Evolutionary conservation across 2,797 vertebrate genomes (phyloP).

Genomic region (Chelon auratus): DNA sequence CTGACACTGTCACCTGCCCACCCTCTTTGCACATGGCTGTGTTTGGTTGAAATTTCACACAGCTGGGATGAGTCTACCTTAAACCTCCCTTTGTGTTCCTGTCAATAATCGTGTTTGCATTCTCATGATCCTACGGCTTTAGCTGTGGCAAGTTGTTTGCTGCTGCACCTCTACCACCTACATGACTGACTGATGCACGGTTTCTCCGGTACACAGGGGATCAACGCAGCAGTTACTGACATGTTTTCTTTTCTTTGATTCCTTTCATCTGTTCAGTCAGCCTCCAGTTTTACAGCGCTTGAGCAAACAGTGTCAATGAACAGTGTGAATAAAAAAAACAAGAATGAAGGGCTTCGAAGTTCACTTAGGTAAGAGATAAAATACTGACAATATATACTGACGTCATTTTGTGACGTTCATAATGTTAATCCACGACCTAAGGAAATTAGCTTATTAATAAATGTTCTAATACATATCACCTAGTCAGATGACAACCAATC

Average conservation of each 20-base stretch:
- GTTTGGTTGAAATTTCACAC: slow-evolving; percentile 79
- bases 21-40: slow-evolving; percentile 74
- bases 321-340: not conserved
- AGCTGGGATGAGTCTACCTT: slow-evolving; percentile 83
- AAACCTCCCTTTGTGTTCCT: slow-evolving; percentile 88
- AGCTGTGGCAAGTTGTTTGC: slow-evolving; percentile 83
- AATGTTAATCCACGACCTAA: not conserved
- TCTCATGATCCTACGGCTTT: slow-evolving; percentile 84
- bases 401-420: not conserved
- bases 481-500: not conserved
- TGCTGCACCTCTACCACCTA: slow-evolving; percentile 81
- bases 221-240: slow-evolving; percentile 83
- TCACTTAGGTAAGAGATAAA: slow-evolving; percentile 18
- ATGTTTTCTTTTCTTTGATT: slow-evolving; percentile 78
- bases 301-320: slow-evolving; percentile 71
- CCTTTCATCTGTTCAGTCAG: slow-evolving; percentile 57
- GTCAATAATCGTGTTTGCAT: slow-evolving; percentile 89
- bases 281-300: slow-evolving; percentile 70
- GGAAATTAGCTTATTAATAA: not conserved
- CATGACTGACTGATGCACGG: slow-evolving; percentile 81
- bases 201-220: slow-evolving; percentile 75
- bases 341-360: slow-evolving; percentile 11
- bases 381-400: not conserved
- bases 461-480: not conserved
- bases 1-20: slow-evolving; percentile 58